phyloP scores from a whole-genome alignment of 2,113 vertebrate genomes.

The Salvelinus alpinus region DNA sequence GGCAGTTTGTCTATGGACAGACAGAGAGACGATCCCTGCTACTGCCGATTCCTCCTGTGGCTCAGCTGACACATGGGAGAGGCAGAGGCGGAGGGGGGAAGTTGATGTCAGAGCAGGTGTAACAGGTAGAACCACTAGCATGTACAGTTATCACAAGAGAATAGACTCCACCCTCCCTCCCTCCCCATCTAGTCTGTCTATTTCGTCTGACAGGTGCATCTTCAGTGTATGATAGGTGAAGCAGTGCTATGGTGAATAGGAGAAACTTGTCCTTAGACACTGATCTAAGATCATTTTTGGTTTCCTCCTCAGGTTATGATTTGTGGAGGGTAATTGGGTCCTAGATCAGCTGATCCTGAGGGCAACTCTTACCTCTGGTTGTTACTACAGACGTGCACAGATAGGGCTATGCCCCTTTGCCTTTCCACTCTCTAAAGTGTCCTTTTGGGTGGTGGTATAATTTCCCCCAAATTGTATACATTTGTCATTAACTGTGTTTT shows the following conservation, averaged over 20 bases:
- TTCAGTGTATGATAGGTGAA: not conserved
- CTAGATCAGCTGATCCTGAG: too few relatives aligned
- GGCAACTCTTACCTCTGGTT: too few relatives aligned
- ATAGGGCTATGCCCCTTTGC: too few relatives aligned
- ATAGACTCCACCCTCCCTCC: conserved; percentile 51
- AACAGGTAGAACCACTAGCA: conserved; percentile 70
- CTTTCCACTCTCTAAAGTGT: too few relatives aligned
- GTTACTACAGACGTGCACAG: too few relatives aligned
- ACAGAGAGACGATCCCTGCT: conserved; percentile 2
- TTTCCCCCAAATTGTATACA: too few relatives aligned
- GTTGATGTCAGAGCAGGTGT: conserved; percentile 56
- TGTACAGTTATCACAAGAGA: conserved; percentile 13
- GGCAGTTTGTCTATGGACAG: conserved; percentile 26
- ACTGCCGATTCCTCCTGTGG: conserved; percentile 39
- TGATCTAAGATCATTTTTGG: too few relatives aligned
- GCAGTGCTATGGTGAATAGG: not conserved
- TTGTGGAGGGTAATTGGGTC: too few relatives aligned
- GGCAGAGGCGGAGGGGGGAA: conserved; percentile 11
- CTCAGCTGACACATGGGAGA: conserved; percentile 58
- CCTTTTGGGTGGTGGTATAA: too few relatives aligned
- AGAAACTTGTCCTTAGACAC: too few relatives aligned
- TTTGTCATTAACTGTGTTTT: too few relatives aligned
- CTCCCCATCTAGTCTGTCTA: conserved; percentile 12
- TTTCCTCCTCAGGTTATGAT: too few relatives aligned
- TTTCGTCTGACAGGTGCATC: conserved; percentile 37